phyloP scores from a whole-genome alignment of 1,140 invertebrate genomes.

The Philotrypesis tridentata region DNA sequence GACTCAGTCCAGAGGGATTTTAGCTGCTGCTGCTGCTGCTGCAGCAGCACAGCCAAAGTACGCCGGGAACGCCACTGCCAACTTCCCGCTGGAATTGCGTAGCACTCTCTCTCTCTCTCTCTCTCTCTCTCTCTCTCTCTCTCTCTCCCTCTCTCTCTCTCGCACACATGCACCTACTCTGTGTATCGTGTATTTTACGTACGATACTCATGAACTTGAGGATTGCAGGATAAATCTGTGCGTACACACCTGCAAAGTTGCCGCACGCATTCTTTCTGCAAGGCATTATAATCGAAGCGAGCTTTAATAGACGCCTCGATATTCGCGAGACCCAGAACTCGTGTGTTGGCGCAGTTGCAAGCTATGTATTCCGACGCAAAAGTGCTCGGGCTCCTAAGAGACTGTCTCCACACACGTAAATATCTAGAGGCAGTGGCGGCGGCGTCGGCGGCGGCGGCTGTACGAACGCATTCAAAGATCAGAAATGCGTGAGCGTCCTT shows the following conservation, averaged over 20 bases:
- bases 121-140: too few species aligned
- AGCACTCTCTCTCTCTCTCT: too few species aligned
- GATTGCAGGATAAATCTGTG: neutral
- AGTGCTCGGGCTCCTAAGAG: too few species aligned
- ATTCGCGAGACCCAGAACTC: neutral
- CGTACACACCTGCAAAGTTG: neutral
- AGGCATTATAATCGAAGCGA: neutral
- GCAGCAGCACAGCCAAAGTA: neutral
- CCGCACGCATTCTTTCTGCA: neutral
- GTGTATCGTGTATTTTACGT: neutral
- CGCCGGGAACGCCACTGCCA: neutral
- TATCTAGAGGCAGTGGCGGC: neutral
- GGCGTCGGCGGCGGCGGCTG: neutral
- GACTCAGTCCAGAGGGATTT: neutral
- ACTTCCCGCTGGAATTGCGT: neutral
- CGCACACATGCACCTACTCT: too few species aligned
- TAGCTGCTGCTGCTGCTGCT: neutral
- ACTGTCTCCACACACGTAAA: neutral
- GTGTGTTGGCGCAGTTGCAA: neutral
- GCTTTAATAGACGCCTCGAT: too few species aligned
- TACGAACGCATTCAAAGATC: constrained; percentile 22
- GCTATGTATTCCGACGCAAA: neutral
- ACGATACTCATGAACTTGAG: neutral
- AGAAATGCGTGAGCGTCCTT: constrained; percentile 43
- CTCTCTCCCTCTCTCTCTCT: too few species aligned